Percentiles rank a stretch among this genome's conserved stretches.
These are phyloP conservation scores for Tenthredo livida DNA, from an alignment of 2,888 invertebrate genomes.

Conservation along the genomic window DNA sequence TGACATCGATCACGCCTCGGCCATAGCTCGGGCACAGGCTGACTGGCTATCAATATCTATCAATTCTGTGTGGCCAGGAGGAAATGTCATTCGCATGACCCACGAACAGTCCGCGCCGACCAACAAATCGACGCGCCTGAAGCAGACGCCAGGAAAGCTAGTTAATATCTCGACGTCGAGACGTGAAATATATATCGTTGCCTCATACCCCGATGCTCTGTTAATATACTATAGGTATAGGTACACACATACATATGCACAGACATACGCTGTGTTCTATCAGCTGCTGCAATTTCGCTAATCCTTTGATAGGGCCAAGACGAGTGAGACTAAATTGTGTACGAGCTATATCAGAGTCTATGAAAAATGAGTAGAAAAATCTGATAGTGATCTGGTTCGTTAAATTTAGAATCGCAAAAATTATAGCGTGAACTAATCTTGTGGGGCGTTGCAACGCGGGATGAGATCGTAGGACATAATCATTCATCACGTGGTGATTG, in stretches of 20 bases:
- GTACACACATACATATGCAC: background rate
- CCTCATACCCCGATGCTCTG: background rate
- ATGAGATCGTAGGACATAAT: constrained; percentile 61
- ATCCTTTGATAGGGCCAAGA: background rate
- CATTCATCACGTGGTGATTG: constrained; percentile 70
- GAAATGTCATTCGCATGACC: constrained; percentile 51
- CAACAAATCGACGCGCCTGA: constrained; percentile 49
- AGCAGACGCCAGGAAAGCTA: constrained; percentile 45
- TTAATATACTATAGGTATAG: background rate
- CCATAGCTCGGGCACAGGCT: constrained; percentile 1
- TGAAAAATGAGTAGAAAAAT: background rate
- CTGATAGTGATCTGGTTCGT: constrained; percentile 61
- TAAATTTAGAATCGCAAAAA: constrained; percentile 60
- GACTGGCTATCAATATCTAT: constrained; percentile 51
- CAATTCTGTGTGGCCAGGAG: constrained; percentile 48
- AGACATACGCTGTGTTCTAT: constrained; percentile 2
- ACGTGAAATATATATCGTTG: constrained; percentile 22
- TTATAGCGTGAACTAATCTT: constrained; percentile 60
- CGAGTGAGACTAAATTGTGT: background rate
- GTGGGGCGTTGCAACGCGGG: constrained; percentile 57
- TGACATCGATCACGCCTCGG: constrained; percentile 71
- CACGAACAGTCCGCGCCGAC: constrained; percentile 47
- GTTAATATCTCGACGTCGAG: constrained; percentile 51
- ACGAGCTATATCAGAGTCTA: background rate
- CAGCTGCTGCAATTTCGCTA: background rate